Base-by-base conservation (phyloP, 2,797 vertebrate genomes). In the Botia kubotai region DNA sequence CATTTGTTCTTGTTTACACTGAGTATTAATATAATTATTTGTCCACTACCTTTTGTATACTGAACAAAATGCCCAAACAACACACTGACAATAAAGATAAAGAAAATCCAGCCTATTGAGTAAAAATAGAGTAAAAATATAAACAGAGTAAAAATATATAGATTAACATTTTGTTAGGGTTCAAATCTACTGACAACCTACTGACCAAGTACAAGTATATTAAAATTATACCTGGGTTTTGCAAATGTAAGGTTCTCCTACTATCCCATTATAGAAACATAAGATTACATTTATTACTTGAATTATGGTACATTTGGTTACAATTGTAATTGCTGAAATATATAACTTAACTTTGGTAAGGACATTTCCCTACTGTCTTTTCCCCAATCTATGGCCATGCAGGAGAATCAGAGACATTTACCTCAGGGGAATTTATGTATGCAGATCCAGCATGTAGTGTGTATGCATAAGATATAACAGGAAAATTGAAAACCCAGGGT, bases 401-500 rank as follows among this genome's bases (percentile, higher is more conserved):
- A 5, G 17, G 17, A 3, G 16, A 63, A 1, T 0, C 16, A 33
- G 26, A 26, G 26, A 11, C 11, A 29, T 66, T 36, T 52, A n/a
- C 53, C 26, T 53, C 7, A 12, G 21, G 43, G 43, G 58, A 16
- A 62, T 36, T 75, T 33, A 63, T 4, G 8, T 29, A 55, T 55
- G n/a, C 52, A 58, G 52, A 58, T 46, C 65, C 33, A 77, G 52
- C 3, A 46, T 6, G 2, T 26, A 26, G n/a, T 57, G 21, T 46
- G 66, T 4, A 19, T 52, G 26, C 13, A 71, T 70, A 58, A 23
- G 12, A 77, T 19, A 46, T 55, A 50, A 70, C 12, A 63, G 57
- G 16, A 2, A 46, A 46, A 36, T 21, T 16, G 0, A 60, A 60
- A 79, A 63, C n/a, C 21, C 57, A 39, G 48, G 46, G 57, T 71